Base-by-base conservation (phyloP, 2,888 invertebrate genomes). In the Hofmannophila pseudospretella region DNA sequence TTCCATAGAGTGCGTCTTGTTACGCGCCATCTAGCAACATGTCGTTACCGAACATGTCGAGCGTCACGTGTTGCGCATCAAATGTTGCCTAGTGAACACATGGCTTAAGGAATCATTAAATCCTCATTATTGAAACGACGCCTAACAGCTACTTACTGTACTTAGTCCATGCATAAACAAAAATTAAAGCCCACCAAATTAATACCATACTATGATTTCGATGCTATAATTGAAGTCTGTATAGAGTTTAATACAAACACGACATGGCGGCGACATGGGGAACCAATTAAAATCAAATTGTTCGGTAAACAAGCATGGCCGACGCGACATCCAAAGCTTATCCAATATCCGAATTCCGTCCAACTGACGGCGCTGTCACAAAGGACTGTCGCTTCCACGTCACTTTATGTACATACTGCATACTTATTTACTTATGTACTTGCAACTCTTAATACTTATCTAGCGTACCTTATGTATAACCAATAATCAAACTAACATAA, bases 311-410 rank as follows among this genome's bases (percentile, higher is more conserved):
- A 74, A 64, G 63, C 58, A 46, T 25, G 30, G 44, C 33, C 45
- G 47, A 50, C 56, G 51, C 45, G 47, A 50, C 56, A 51, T 48
- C 61, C 65, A 65, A 67, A 67, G 71, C 71, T 71, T 67, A 78
- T 73, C 75, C 76, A 76, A 80, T 78, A 82, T 77, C 75, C 75
- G 70, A 79, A 79, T 77, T 72, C 71, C 70, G 71, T 65, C 72
- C 64, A 63, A 28, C 37, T 31, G 38, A 29, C 28, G 12, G 31
- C 23, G 8, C 68, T 63, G 59, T 56, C 69, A 80, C 80, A 81
- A 81, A 80, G 81, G 74, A 65, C 66, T 74, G 75, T 72, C 77
- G 69, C 51, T 59, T 52, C 57, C 73, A 71, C 51, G 49, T 57
- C 67, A 67, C 71, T 71, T 72, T 72, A 64, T 66, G 65, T 54